Evolutionary conservation across 1,140 invertebrate genomes (phyloP), one percentile per base, ranked within the genome.

Genomic region (Antheraea mylitta): DNA sequence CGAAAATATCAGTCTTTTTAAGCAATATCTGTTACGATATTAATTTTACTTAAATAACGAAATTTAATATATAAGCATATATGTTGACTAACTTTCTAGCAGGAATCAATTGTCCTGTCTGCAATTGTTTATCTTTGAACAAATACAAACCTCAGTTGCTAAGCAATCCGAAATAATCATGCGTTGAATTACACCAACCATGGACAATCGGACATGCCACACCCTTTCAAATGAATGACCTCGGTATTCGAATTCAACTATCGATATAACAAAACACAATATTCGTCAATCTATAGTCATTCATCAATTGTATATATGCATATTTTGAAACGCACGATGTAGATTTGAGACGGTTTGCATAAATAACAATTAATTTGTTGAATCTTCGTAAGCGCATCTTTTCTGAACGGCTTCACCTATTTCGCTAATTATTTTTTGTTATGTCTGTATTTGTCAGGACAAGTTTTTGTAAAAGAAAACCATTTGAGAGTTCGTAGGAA

Each of bases 161-260:
- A 53, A 53, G 11, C 45, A 53, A 53, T 53, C 16, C 5, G 16
- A 18, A 66, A 58, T 59, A 18, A 66, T 18, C 37, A 61, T 42
- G 38, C 64, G 64, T 48, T 18, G 67, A 66, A 71, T 71, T 66
- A 66, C 53, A 64, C 37, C 60, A 67, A 36, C 59, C 65, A 66
- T 18, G 58, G 66, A 67, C 58, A 53, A 48, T 65, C 13, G 38
- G 45, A 66, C 69, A 64, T 42, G 58, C 73, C 75, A 69, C 75
- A 74, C 78, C 78, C 70, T 79, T 79, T 79, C 78, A 73, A 73
- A 75, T 72, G 64, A 66, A 67, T 71, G 73, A 72, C 78, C 78
- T 79, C 72, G 78, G 30, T 11, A 30, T 19, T 67, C 45, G 16
- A 16, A 53, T 13, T 53, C 45, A 53, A 53, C 45, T 6, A 42